These are phyloP conservation scores for Pangasius mekongensis DNA, from an alignment of 2,797 vertebrate genomes.

Conservation along the genomic window DNA sequence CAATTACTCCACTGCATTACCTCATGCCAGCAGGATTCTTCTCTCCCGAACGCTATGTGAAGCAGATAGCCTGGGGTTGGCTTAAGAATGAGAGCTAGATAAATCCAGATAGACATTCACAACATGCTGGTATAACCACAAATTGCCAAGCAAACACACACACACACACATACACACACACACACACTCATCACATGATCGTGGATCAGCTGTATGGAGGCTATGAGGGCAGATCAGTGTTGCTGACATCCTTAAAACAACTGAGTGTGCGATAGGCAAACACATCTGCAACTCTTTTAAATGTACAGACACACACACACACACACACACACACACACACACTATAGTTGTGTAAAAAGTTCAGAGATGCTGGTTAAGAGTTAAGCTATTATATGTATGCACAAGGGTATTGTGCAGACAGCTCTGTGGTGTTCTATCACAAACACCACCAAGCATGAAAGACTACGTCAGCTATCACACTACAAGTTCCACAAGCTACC, in stretches of 20 bases:
- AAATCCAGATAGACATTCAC: conserved; percentile 8
- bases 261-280: conserved; percentile 20
- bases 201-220: conserved; percentile 21
- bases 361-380: conserved; percentile 12
- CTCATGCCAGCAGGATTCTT: conserved; percentile 39
- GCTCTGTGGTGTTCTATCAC: conserved; percentile 3
- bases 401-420: conserved; percentile 17
- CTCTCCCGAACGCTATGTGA: not conserved
- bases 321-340: no score
- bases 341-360: conserved; percentile 9
- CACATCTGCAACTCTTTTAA: conserved; percentile 38
- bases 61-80: conserved; percentile 3
- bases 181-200: conserved; percentile 10
- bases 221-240: conserved; percentile 11
- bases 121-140: conserved; percentile 14
- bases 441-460: conserved; percentile 28
- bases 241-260: conserved; percentile 27
- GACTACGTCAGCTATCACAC: conserved; percentile 13
- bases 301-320: conserved; percentile 16
- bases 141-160: not conserved
- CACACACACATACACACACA: conserved; percentile 5
- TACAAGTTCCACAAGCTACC: not conserved
- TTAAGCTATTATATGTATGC: conserved; percentile 1
- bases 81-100: not conserved
- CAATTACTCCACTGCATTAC: conserved; percentile 54